Base-by-base conservation (phyloP, 1,140 invertebrate species). In the Eulimnadia texana region DNA sequence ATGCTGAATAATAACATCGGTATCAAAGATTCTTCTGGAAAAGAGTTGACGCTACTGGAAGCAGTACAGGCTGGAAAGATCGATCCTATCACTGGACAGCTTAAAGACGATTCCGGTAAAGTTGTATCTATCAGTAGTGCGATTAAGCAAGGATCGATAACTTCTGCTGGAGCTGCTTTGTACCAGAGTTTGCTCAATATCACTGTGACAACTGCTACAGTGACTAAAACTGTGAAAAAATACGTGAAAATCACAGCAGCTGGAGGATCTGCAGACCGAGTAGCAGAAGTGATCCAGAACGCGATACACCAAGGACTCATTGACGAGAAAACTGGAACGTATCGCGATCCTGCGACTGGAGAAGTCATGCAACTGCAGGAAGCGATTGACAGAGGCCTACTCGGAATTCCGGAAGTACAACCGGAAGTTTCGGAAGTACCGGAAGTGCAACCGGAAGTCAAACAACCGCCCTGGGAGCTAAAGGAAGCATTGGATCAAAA, bases 1-100 rank as follows among this genome's bases (percentile, higher is more conserved):
- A 88, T 90, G 82, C 78, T 93, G 63, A 85, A 82, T 68, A 79
- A 82, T 27, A 82, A 83, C 60, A 84, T 93, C 68, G 90, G 91
- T 42, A 81, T 94, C 23, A 82, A 72, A 58, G 70, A 88, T 65
- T 72, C 63, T 23, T 77, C 79, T 53, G 83, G 82, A 10, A 78
- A 78, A 47, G 88, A 93, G 72, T 72, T 93, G 13, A 84, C 78
- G 59, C 83, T 94, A 9, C 76, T 96, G 54, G 86, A 93, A 72
- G 86, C 91, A 16, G 88, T 95, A 42, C 81, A 87, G 64, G 81
- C 83, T 66, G 84, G 84, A 65, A 75, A 87, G 66, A 76, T 98
- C 22, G 88, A 96, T 73, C 83, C 91, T 9, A 85, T 84, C 70
- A 85, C 84, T 29, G 93, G 92, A 11, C 83, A 91, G 70, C 74